Evolutionary conservation across 1,140 invertebrate genomes (phyloP).

Genomic region (Telenomus remus): DNA sequence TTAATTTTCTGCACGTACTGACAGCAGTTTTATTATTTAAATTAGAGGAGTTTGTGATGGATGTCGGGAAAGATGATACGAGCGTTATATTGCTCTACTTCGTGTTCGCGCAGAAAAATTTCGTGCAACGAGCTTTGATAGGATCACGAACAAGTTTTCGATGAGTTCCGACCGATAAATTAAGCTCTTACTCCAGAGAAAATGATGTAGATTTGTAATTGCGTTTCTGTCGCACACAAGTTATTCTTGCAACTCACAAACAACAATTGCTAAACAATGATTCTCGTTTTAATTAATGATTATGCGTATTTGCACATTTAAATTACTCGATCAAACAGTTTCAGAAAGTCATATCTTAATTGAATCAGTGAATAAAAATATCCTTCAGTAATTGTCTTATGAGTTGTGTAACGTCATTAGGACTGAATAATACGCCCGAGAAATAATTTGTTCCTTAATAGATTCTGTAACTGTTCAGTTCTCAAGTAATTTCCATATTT

Average conservation of each 20-base stretch:
- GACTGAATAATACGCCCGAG: constrained; percentile 19
- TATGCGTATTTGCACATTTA: too few species aligned
- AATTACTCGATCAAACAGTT: too few species aligned
- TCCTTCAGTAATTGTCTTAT: too few species aligned
- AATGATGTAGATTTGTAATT: constrained; percentile 10
- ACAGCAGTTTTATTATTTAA: constrained; percentile 54
- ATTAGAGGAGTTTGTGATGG: constrained; percentile 50
- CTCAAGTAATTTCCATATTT: constrained; percentile 51
- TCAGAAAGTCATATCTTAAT: too few species aligned
- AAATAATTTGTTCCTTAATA: constrained; percentile 36
- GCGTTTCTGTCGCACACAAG: background rate
- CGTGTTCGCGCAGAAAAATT: constrained; percentile 22
- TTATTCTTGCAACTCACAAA: background rate
- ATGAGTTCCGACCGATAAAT: constrained; percentile 6
- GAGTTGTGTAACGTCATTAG: constrained; percentile 9
- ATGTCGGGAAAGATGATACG: constrained; percentile 44
- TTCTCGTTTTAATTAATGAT: too few species aligned
- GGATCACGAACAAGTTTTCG: constrained; percentile 17
- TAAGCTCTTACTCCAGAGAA: constrained; percentile 9
- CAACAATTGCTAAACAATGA: too few species aligned
- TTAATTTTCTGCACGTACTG: constrained; percentile 51
- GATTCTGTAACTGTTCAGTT: constrained; percentile 37
- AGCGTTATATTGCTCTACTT: constrained; percentile 30
- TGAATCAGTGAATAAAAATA: too few species aligned
- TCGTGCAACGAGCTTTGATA: constrained; percentile 16